A percentile compares a stretch with the other conserved stretches of the same genome.
Conservation (phyloP, 1,140 invertebrate species). For the Tigriopus japonicus region DNA sequence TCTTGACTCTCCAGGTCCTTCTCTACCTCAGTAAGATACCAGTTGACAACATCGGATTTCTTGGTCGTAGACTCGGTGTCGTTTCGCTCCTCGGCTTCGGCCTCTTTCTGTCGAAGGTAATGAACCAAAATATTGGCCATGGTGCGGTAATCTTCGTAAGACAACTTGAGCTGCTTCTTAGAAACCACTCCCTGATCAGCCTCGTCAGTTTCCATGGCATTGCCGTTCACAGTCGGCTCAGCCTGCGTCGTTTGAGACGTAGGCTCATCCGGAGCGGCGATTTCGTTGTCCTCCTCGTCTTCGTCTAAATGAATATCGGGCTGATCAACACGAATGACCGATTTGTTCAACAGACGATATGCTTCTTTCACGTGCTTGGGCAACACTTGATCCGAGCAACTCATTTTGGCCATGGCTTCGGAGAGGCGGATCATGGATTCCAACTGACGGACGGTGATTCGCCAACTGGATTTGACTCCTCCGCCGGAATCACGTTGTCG, state of each 20-base stretch:
- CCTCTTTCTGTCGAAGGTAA: conserved; percentile 68
- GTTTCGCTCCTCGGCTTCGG: conserved; percentile 37
- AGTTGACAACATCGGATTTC: conserved; percentile 60
- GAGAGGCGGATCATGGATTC: conserved; percentile 87
- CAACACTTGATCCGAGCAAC: conserved; percentile 73
- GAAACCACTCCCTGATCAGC: conserved; percentile 17
- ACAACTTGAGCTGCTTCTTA: conserved; percentile 72
- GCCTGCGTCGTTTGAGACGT: background rate
- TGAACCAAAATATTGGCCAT: conserved; percentile 77
- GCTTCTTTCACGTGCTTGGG: conserved; percentile 83
- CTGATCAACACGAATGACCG: conserved; percentile 92
- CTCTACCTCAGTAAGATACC: conserved; percentile 82
- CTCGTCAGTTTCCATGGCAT: conserved; percentile 16
- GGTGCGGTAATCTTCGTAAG: conserved; percentile 84
- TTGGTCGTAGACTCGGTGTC: background rate
- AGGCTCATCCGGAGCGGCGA: background rate
- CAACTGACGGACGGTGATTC: conserved; percentile 95
- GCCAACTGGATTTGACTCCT: conserved; percentile 54
- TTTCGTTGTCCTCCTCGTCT: conserved; percentile 30
- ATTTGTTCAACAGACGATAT: conserved; percentile 84
- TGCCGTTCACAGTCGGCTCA: conserved; percentile 15
- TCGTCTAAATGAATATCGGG: conserved; percentile 88
- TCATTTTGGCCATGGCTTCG: conserved; percentile 87
- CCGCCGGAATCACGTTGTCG: conserved; percentile 55
- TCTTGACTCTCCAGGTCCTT: conserved; percentile 74